phyloP scores from a whole-genome alignment of 1,140 invertebrate genomes.

The Drosophila orena region DNA sequence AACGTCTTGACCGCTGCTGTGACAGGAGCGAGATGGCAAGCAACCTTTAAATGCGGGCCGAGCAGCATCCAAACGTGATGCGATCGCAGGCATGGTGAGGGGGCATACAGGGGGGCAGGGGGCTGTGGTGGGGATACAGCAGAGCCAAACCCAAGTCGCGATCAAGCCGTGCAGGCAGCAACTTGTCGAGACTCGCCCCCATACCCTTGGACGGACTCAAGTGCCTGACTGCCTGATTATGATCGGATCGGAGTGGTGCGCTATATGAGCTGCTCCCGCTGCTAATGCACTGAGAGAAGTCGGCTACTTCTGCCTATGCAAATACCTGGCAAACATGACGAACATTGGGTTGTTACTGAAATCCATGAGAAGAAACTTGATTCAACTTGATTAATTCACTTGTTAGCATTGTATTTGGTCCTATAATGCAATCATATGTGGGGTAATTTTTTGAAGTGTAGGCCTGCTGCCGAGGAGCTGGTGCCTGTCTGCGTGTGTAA shows the following conservation, averaged over 20 bases:
- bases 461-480: constrained; percentile 26
- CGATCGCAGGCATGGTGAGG: constrained; percentile 33
- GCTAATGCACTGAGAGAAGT: constrained; percentile 11
- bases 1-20: constrained; percentile 7
- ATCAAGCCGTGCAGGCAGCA: constrained; percentile 71
- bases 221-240: constrained; percentile 73
- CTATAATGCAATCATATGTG: not conserved
- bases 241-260: constrained; percentile 64
- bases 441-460: not conserved
- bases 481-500: constrained; percentile 58
- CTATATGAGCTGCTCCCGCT: constrained; percentile 65
- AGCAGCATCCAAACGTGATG: constrained; percentile 71
- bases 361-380: too few relatives aligned
- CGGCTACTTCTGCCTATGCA: too few relatives aligned
- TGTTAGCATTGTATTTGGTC: too few relatives aligned
- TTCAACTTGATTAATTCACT: too few relatives aligned
- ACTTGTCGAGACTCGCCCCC: constrained; percentile 68
- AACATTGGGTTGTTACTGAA: too few relatives aligned
- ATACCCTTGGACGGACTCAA: constrained; percentile 60
- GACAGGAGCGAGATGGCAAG: constrained; percentile 35
- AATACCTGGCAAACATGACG: too few relatives aligned
- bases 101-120: constrained; percentile 24
- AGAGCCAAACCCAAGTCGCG: constrained; percentile 57
- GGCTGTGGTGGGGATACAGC: constrained; percentile 21
- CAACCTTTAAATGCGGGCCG: constrained; percentile 76